phyloP scores from a whole-genome alignment of 2,888 invertebrate genomes.

The Acleris holmiana region DNA sequence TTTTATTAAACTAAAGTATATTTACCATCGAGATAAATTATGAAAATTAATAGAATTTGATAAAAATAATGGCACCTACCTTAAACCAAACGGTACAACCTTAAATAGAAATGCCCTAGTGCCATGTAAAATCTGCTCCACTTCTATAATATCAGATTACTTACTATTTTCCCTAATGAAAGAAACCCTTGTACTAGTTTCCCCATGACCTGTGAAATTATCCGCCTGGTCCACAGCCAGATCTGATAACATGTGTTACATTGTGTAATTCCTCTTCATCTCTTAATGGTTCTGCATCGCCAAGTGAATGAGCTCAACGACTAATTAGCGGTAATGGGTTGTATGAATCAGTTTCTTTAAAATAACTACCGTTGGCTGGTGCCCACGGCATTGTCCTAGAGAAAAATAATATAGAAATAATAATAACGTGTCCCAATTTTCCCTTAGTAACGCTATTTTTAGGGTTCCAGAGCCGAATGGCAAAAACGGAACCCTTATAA shows the following conservation, averaged over 20 bases:
- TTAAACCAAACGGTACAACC: too few species aligned
- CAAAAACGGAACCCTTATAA: too few species aligned
- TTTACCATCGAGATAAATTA: too few species aligned
- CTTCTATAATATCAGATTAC: neutral
- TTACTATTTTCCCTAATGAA: neutral
- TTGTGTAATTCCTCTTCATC: constrained; percentile 31
- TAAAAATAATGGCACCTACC: too few species aligned
- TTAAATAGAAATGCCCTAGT: too few species aligned
- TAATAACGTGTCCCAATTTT: neutral
- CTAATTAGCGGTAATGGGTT: constrained; percentile 31
- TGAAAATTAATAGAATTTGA: too few species aligned
- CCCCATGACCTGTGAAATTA: constrained; percentile 20
- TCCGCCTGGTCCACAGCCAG: constrained; percentile 21
- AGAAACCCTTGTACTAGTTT: constrained; percentile 1
- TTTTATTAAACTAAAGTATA: too few species aligned
- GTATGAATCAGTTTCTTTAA: constrained; percentile 31
- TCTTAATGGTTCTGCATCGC: constrained; percentile 29
- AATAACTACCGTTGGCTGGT: constrained; percentile 15
- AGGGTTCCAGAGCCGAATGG: too few species aligned
- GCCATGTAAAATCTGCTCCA: too few species aligned
- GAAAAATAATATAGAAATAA: neutral
- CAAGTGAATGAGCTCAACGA: constrained; percentile 34
- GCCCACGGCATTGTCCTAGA: constrained; percentile 10
- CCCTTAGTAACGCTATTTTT: neutral
- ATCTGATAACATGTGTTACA: constrained; percentile 32